Evolutionary conservation across 2,113 vertebrate genomes (phyloP), one percentile per base, ranked within the genome.

Genomic region (Zosterops pallidus): DNA sequence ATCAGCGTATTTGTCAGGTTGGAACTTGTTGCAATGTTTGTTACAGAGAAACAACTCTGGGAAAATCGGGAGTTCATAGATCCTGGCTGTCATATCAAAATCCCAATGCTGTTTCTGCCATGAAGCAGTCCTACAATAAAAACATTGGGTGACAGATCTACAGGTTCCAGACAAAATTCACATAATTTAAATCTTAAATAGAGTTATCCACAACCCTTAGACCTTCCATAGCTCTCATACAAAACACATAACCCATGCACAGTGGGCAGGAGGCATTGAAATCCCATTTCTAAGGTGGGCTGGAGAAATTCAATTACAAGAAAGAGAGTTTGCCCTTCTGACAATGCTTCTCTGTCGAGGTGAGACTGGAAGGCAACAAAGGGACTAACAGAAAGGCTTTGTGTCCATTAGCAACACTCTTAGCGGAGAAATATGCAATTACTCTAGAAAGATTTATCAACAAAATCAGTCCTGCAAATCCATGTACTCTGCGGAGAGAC

Each of bases 1-100:
- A 91, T 72, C 74, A 87, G 67, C 84, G 9, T 92, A 76, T 53
- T 89, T 87, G 84, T 87, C 95, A 95, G 74, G 89, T 68, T 68
- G 49, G 37, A 33, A 87, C 94, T 91, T 93, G 89, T 67, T 84
- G 49, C 64, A 75, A 72, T 63, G 49, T 82, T 92, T 92, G 41
- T 79, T 85, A 79, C 41, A 53, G 81, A 76, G 89, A 84, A 96
- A 86, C 65, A 65, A 57, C 81, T 79, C 74, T 90, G 82, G 70
- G 78, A 92, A 95, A 85, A 83, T 39, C 6, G 72, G 39, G 37
- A 91, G 72, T 85, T 69, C 62, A 53, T 11, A 78, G 67, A 65
- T 53, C 16, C n/a, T 87, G 23, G 24, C 53, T 72, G 77, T 69
- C 70, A 72, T 29, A 79, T 49, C 53, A 89, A 91, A 65, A 84